Evolutionary conservation across 2,113 vertebrate genomes (phyloP).

Genomic region (Amblyopsis rosae): DNA sequence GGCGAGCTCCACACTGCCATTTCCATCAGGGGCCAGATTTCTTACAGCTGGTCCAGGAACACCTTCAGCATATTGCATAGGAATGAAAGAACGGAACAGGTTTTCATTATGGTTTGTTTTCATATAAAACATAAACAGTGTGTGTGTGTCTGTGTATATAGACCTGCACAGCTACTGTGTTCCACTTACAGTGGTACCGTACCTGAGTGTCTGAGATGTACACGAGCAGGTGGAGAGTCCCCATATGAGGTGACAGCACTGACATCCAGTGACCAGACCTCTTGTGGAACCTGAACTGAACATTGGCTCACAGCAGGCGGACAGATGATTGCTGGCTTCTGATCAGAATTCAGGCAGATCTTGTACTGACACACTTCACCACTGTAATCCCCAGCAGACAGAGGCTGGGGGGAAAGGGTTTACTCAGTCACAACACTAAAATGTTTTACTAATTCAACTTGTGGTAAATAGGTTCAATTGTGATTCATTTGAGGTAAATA

Average conservation of each 20-base stretch:
- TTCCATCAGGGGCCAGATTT: conserved; percentile 18
- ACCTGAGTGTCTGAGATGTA: conserved; percentile 69
- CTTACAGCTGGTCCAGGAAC: conserved; percentile 32
- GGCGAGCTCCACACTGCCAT: conserved; percentile 36
- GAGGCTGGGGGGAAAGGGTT: conserved; percentile 47
- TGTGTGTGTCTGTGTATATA: too few relatives aligned
- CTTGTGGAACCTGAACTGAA: conserved; percentile 44
- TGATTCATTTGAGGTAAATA: neutral
- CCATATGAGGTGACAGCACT: conserved; percentile 67
- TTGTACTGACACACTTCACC: conserved; percentile 57
- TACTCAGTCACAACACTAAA: neutral
- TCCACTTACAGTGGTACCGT: neutral
- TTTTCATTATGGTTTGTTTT: neutral
- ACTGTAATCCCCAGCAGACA: conserved; percentile 48
- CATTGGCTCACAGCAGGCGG: conserved; percentile 23
- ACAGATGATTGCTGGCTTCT: conserved; percentile 34
- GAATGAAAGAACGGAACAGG: neutral
- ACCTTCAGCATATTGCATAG: conserved; percentile 38
- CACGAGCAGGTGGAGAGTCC: conserved; percentile 56
- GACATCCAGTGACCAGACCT: conserved; percentile 47
- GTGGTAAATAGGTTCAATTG: neutral
- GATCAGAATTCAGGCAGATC: conserved; percentile 28
- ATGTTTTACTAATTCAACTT: neutral
- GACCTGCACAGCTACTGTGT: neutral
- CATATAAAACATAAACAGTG: neutral